Conservation (phyloP, 1,140 invertebrate genomes). For the Goniozus legneri region DNA sequence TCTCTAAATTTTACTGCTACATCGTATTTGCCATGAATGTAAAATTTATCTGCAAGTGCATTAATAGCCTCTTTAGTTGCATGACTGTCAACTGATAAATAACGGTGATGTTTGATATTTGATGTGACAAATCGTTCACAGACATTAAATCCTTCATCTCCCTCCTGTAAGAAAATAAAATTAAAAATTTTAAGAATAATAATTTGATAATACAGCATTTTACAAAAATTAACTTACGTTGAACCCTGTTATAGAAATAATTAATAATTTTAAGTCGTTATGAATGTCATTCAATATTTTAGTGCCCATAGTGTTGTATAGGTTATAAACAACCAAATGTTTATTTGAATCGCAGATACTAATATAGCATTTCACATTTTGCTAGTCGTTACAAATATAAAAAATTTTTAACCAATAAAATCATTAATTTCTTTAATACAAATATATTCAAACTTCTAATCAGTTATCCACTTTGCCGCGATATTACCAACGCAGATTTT, state of each 20-base stretch:
- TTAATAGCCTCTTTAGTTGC: slow-evolving; percentile 41
- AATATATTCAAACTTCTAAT: no score
- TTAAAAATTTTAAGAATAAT: slow-evolving; percentile 4
- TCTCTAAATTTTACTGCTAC: slow-evolving; percentile 42
- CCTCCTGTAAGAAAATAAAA: slow-evolving; percentile 27
- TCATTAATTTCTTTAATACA: no score
- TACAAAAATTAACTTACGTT: slow-evolving; percentile 29
- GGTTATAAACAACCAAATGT: background rate
- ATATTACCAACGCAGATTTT: no score
- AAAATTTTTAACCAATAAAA: background rate
- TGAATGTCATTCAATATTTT: slow-evolving; percentile 42
- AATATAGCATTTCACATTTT: background rate
- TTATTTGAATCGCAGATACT: background rate
- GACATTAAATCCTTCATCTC: slow-evolving; percentile 45
- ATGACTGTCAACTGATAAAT: slow-evolving; percentile 45
- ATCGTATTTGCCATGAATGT: slow-evolving; percentile 50
- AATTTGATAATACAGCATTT: slow-evolving; percentile 1
- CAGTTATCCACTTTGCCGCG: no score
- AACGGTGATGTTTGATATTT: slow-evolving; percentile 51
- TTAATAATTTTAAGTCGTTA: slow-evolving; percentile 44
- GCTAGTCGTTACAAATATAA: background rate
- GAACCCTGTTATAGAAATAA: slow-evolving; percentile 43
- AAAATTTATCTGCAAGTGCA: slow-evolving; percentile 45
- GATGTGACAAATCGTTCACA: slow-evolving; percentile 49
- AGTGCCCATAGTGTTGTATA: slow-evolving; percentile 38